Base-by-base conservation (phyloP, 2,113 vertebrate species). In the Ophiodon elongatus region DNA sequence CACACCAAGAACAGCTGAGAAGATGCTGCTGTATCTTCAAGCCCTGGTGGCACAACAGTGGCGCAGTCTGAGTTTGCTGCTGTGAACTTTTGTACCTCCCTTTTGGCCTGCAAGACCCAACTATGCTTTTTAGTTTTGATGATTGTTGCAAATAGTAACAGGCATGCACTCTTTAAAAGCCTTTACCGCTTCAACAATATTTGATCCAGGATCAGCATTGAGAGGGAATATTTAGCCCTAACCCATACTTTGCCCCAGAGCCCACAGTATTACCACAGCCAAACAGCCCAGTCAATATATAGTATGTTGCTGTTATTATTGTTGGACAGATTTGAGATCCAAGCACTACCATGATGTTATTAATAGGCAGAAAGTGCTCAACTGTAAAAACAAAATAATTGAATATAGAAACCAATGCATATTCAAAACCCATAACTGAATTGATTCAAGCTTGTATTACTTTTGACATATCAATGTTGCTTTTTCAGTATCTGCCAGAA, bases 1-100 rank as follows among this genome's bases (percentile, higher is more conserved):
- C 96, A 96, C 62, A 93, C 95, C 62, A 96, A 96, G 88, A 94
- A 95, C 84, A 92, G 77, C 84, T 96, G 79, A 95, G 65, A 31
- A 8, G 5, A 50, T 17, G 10, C 29, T 54, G 39, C 27, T 31
- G 23, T 10, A 52, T 23, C 2, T 29, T 73, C 33, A 19, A 56
- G 9, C 47, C 0, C 2, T 6, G 43, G 35, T 19, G 33, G n/a
- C n/a, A 69, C 23, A 41, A 69, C 27, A 62, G 47, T 23, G 23
- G 47, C 17, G 33, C 2, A 21, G 37, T 19, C 33, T 2, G 14
- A 37, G 47, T 27, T 33, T 75, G 35, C 31, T 31, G 4, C 35
- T 62, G 64, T 31, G 14, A 41, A 59, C n/a, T 35, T 62, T 80
- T 25, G 21, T 6, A 15, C 11, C 21, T 57, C 3, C 23, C 50